Evolutionary conservation across 92 coral and sea anemone genomes (phyloP).

Genomic region (Pocillopora grandis): DNA sequence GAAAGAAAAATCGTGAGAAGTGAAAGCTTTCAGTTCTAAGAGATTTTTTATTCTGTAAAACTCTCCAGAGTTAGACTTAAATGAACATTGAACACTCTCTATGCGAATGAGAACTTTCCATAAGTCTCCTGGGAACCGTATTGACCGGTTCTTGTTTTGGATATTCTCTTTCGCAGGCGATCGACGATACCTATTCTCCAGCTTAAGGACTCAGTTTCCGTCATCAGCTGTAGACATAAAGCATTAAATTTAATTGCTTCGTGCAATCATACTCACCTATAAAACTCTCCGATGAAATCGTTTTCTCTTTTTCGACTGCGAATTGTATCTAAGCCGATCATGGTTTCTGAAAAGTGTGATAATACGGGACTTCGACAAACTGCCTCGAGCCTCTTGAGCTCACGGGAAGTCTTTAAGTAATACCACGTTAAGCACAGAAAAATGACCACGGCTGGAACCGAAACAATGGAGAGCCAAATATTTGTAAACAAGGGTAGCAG

Average conservation of each 20-base stretch:
- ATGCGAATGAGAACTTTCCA: too few species aligned
- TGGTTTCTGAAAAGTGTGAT: slow-evolving; percentile 52
- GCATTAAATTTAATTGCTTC: not conserved
- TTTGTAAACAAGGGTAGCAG: slow-evolving; percentile 16
- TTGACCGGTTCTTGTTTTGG: too few species aligned
- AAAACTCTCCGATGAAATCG: slow-evolving; percentile 12
- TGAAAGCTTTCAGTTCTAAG: too few species aligned
- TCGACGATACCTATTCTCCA: too few species aligned
- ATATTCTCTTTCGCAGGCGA: too few species aligned
- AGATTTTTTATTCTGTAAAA: too few species aligned
- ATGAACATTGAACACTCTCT: too few species aligned
- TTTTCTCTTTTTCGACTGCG: slow-evolving; percentile 27
- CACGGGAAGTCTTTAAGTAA: slow-evolving; percentile 62
- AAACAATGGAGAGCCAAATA: slow-evolving; percentile 15
- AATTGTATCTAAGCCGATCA: slow-evolving; percentile 49
- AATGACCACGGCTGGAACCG: not conserved
- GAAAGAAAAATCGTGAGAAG: too few species aligned
- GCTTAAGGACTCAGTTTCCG: too few species aligned
- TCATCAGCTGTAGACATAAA: too few species aligned
- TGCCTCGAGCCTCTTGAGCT: slow-evolving; percentile 57
- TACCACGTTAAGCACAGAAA: slow-evolving; percentile 28
- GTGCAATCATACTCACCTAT: not conserved
- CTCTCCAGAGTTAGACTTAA: too few species aligned
- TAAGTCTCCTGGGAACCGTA: too few species aligned
- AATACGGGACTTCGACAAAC: slow-evolving; percentile 52